A percentile compares a stretch with the other conserved stretches of the same genome.
These are phyloP conservation scores for Operophtera brumata DNA, from an alignment of 2,888 invertebrate genomes.

Conservation along the genomic window DNA sequence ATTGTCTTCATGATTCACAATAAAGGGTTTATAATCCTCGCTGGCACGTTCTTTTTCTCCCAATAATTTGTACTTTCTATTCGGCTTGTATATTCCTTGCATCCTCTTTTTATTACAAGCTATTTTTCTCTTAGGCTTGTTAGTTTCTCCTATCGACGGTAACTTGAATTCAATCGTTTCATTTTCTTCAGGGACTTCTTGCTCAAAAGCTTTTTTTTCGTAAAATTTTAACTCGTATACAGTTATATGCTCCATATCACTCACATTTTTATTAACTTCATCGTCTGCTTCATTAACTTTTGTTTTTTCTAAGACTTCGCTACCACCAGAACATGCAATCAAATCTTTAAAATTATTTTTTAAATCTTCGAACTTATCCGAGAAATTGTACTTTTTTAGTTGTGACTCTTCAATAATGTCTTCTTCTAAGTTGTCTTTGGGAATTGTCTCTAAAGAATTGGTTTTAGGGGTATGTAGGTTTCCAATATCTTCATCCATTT, in stretches of 20 bases:
- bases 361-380: slow-evolving; percentile 60
- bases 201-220: slow-evolving; percentile 39
- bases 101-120: slow-evolving; percentile 50
- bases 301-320: slow-evolving; percentile 29
- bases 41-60: slow-evolving; percentile 53
- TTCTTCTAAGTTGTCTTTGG: slow-evolving; percentile 35
- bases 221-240: slow-evolving; percentile 62
- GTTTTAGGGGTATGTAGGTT: slow-evolving; percentile 67
- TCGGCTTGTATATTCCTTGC: slow-evolving; percentile 54
- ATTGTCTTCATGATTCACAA: slow-evolving; percentile 53
- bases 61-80: slow-evolving; percentile 56
- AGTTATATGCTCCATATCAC: slow-evolving; percentile 70
- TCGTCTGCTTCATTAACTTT: slow-evolving; percentile 32
- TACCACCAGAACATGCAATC: slow-evolving; percentile 48
- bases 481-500: slow-evolving; percentile 46
- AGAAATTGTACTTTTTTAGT: slow-evolving; percentile 48
- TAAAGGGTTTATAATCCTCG: slow-evolving; percentile 62
- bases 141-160: slow-evolving; percentile 62
- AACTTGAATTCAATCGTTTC: slow-evolving; percentile 48
- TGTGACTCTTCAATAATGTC: slow-evolving; percentile 14
- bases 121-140: slow-evolving; percentile 50
- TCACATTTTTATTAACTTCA: slow-evolving; percentile 46
- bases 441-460: slow-evolving; percentile 63
- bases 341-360: slow-evolving; percentile 63
- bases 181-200: slow-evolving; percentile 5